Evolutionary conservation across 2,888 invertebrate genomes (phyloP).

Genomic region (Megaustenia siamemsis): DNA sequence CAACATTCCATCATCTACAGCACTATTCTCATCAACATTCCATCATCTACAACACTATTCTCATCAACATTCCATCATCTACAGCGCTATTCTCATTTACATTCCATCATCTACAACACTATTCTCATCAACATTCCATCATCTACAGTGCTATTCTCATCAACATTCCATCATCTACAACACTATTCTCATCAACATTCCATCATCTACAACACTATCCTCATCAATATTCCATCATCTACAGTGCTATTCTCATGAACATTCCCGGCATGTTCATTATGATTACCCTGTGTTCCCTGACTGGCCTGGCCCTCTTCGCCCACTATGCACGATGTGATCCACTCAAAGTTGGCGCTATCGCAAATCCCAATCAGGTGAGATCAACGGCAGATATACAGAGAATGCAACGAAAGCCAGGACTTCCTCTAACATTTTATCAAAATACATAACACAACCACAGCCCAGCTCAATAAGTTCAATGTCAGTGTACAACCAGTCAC

Average conservation of each 20-base stretch:
- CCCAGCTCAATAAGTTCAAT: no score
- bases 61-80: neutral
- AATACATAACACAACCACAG: no score
- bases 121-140: neutral
- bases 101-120: slow-evolving; percentile 51
- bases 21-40: neutral
- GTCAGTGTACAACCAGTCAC: no score
- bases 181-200: neutral
- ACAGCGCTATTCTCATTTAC: slow-evolving; percentile 67
- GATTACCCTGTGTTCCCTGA: slow-evolving; percentile 68
- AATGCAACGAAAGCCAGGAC: no score
- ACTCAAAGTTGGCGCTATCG: slow-evolving; percentile 59
- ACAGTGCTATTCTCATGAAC: slow-evolving; percentile 67
- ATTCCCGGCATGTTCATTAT: slow-evolving; percentile 67
- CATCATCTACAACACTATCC: no score
- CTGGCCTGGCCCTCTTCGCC: slow-evolving; percentile 70
- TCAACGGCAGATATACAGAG: no score
- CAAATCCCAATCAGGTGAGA: slow-evolving; percentile 68
- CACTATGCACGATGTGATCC: slow-evolving; percentile 74
- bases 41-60: no score
- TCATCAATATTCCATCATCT: neutral
- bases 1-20: neutral
- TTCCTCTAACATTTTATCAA: no score
- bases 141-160: neutral
- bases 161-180: neutral